Conservation (phyloP, 1,140 invertebrate genomes). For the Lethocerus indicus region DNA sequence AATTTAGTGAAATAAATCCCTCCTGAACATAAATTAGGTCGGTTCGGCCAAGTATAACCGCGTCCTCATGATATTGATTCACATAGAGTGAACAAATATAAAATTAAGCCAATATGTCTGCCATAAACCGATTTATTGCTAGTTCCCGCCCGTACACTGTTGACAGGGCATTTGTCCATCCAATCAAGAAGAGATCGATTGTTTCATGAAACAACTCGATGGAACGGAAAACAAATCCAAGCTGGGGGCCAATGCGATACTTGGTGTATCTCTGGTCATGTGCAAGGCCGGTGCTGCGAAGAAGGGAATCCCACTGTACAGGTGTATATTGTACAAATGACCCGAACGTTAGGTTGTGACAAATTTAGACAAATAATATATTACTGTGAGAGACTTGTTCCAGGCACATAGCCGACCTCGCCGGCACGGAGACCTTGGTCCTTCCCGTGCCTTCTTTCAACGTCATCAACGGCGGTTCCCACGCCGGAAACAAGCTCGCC, state of each 20-base stretch:
- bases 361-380: too few species aligned
- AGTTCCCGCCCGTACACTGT: neutral
- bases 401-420: conserved; percentile 44
- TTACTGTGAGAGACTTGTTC: too few species aligned
- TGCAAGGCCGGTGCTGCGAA: conserved; percentile 60
- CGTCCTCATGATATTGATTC: neutral
- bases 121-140: neutral
- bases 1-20: neutral
- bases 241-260: conserved; percentile 56
- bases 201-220: conserved; percentile 47
- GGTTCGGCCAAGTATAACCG: neutral
- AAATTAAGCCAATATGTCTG: neutral
- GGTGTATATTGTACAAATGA: too few species aligned
- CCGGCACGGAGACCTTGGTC: conserved; percentile 30
- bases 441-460: conserved; percentile 65
- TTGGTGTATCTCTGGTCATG: conserved; percentile 56
- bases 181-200: conserved; percentile 37
- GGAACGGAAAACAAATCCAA: conserved; percentile 57
- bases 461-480: conserved; percentile 60
- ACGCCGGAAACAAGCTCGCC: conserved; percentile 53
- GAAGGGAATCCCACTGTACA: conserved; percentile 45
- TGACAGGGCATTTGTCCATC: conserved; percentile 57
- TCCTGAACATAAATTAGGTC: neutral
- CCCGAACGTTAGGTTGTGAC: too few species aligned
- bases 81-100: neutral